Evolutionary conservation across 2,888 invertebrate species (phyloP).

Genomic region (Conomelus anceps): DNA sequence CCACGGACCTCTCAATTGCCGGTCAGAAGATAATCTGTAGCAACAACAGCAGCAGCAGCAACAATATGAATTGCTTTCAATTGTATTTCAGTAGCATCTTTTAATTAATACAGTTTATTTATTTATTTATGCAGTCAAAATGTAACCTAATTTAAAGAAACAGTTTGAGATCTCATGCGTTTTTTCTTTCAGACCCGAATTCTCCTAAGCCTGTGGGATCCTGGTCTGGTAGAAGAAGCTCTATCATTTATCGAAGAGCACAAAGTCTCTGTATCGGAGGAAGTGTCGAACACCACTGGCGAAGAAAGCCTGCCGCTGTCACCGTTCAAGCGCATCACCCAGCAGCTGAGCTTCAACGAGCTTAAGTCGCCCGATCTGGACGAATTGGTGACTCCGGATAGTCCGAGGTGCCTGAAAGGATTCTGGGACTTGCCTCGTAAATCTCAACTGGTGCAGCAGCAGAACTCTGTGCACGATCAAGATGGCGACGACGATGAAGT

Average conservation of each 20-base stretch:
- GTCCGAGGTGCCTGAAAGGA: constrained; percentile 43
- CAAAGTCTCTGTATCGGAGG: constrained; percentile 44
- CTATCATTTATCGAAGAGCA: constrained; percentile 75
- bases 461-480: background rate
- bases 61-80: too few relatives aligned
- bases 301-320: constrained; percentile 47
- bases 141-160: too few relatives aligned
- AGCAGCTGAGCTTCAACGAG: constrained; percentile 63
- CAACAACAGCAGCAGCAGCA: too few relatives aligned
- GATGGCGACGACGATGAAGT: constrained; percentile 37
- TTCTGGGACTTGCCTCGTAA: constrained; percentile 28
- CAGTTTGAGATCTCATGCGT: too few relatives aligned
- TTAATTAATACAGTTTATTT: too few relatives aligned
- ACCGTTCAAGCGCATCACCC: constrained; percentile 69
- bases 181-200: constrained; percentile 54
- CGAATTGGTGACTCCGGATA: constrained; percentile 61
- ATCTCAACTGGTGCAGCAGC: background rate
- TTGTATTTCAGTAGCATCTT: too few relatives aligned
- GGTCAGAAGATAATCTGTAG: too few relatives aligned
- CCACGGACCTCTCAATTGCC: too few relatives aligned
- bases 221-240: constrained; percentile 77
- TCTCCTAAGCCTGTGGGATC: constrained; percentile 77
- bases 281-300: constrained; percentile 16
- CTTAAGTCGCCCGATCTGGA: constrained; percentile 65
- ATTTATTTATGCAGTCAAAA: too few relatives aligned